Evolutionary conservation across 2,888 invertebrate genomes (phyloP), one percentile per base, ranked within the genome.

Genomic region (Pseudococcus longispinus): DNA sequence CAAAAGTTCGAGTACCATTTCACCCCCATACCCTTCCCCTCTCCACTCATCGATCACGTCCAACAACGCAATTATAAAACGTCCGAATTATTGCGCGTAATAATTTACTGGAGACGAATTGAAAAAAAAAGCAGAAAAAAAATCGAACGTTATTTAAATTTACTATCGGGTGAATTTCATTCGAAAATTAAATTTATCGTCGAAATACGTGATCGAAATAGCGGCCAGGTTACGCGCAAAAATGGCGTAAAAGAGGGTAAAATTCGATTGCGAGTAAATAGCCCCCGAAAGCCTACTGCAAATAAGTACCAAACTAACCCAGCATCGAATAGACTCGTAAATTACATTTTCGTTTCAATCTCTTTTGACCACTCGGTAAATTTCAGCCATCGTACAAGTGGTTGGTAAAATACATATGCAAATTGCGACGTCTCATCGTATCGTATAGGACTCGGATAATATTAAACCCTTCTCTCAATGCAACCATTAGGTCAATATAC

Each of bases 161-260:
- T 80, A 80, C 77, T 26, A 80, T 20, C 13, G 60, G 60, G 60
- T 13, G 77, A 80, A 80, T 29, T 80, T 80, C 77, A 15, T 70
- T 29, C 3, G 77, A 80, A 42, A 80, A 80, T 80, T 42, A 80
- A 80, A 80, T 80, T 80, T 80, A 80, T 80, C 77, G 77, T 80
- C 20, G 20, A 80, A 42, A 80, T 80, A 80, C 77, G 77, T 80
- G 77, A 80, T 80, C 77, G 77, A 80, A 80, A 80, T 80, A 80
- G 42, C 65, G 70, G 23, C 70, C 70, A 70, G 70, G 70, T 70
- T 70, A 18, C 15, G 29, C 32, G 0, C 70, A 5, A 70, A 70
- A 70, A 70, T 18, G 29, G 29, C 29, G 29, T 3, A 29, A 70
- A 70, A 70, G 5, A 70, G 29, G 29, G 70, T 60, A 70, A 70